Base-by-base conservation (phyloP, 2,797 vertebrate species). In the Centroberyx gerrardi region DNA sequence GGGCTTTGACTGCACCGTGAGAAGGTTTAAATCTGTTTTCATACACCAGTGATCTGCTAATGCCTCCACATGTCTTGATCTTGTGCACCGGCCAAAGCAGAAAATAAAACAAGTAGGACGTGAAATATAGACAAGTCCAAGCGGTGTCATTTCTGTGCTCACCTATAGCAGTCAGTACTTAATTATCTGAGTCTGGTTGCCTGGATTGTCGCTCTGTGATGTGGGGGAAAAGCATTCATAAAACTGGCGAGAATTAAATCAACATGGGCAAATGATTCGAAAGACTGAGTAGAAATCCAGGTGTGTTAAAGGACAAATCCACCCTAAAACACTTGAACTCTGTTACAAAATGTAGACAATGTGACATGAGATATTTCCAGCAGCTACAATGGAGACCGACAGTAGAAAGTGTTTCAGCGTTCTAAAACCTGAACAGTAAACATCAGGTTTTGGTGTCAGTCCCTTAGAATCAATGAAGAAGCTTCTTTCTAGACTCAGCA, bases 11-110 rank as follows among this genome's bases (percentile, higher is more conserved):
- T 51, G 60, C 0, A 12, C 62, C 55, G 33, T 36, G 44, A 56
- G 40, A 68, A 75, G 14, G 29, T 72, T 65, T 79, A 7, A 73
- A 75, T 63, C 59, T 72, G 54, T 82, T 81, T 68, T 79, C 58
- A 54, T 72, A 65, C 54, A 54, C 29, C 63, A 44, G 28, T 64
- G 82, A 63, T 31, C 58, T 42, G 67, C 67, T 75, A 67, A 78
- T 62, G 55, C 38, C 46, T 10, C 44, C 70, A 66, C 12, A 31
- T 62, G 79, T 76, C 65, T 36, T 9, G 59, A 52, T 78, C 68
- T 38, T 40, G 33, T 46, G 56, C 51, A 29, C 31, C 22, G 17
- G 12, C 17, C 38, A 46, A 36, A n/a, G 60, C 3, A 64, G 46
- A 76, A 59, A 17, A 55, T 61, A 73, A 27, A 80, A 64, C 29